A percentile compares a stretch with the other conserved stretches of the same genome.
phyloP scores from a whole-genome alignment of 2,113 vertebrate species.

The Tympanuchus pallidicinctus region DNA sequence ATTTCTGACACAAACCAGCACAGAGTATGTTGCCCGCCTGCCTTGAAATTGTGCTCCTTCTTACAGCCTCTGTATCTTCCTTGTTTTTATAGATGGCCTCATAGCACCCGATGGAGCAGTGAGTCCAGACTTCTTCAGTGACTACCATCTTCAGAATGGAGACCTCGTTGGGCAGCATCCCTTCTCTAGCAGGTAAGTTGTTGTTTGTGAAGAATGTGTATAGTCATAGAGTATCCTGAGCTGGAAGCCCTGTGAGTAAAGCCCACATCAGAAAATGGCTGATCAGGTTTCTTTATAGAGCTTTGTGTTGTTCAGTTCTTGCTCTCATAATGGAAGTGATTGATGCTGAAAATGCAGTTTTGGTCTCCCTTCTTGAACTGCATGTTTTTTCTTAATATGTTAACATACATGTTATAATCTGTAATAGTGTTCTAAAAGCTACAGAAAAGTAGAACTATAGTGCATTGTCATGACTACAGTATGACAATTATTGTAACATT shows the following conservation, averaged over 20 bases:
- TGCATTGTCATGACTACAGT: neutral
- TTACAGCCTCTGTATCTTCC: neutral
- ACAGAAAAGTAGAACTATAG: neutral
- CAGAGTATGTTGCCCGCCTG: neutral
- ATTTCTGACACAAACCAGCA: neutral
- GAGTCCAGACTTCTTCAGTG: constrained; percentile 90
- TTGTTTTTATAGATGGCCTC: constrained; percentile 85
- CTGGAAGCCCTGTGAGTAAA: neutral
- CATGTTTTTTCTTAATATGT: neutral
- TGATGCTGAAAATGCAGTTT: neutral
- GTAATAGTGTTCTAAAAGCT: constrained; percentile 7
- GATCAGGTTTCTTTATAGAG: neutral
- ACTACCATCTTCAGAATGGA: constrained; percentile 90
- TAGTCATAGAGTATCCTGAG: neutral
- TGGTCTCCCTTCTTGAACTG: neutral
- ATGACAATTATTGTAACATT: neutral
- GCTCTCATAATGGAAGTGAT: neutral
- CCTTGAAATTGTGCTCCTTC: neutral
- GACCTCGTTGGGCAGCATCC: constrained; percentile 82
- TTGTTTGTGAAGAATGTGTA: neutral
- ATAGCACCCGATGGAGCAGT: constrained; percentile 87
- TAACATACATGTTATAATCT: neutral
- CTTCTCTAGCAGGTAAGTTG: constrained; percentile 83
- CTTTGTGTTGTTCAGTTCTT: neutral
- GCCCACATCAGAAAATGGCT: neutral